These are phyloP conservation scores for Puntigrus tetrazona DNA, from an alignment of 2,113 vertebrate genomes.

Conservation along the genomic window DNA sequence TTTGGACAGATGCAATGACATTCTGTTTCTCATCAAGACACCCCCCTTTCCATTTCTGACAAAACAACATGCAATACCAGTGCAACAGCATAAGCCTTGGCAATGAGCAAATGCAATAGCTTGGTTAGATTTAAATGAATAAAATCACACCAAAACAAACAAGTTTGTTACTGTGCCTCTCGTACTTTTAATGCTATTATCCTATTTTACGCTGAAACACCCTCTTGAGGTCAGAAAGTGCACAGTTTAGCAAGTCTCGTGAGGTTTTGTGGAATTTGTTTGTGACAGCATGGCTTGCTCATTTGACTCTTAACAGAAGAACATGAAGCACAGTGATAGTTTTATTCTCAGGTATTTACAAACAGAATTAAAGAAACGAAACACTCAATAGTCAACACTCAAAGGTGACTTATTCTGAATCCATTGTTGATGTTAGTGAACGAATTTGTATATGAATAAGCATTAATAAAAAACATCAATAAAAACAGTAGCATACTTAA, in stretches of 20 bases:
- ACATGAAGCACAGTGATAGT: neutral
- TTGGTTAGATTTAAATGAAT: conserved; percentile 34
- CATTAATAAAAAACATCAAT: neutral
- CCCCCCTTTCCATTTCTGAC: neutral
- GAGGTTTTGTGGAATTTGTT: conserved; percentile 34
- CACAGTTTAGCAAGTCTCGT: neutral
- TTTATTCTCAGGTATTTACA: neutral
- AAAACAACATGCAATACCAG: conserved; percentile 48
- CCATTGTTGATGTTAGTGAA: neutral
- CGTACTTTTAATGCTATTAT: conserved; percentile 13
- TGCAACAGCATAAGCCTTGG: conserved; percentile 42
- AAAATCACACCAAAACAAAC: neutral
- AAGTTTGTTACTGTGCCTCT: neutral
- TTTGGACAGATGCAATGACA: conserved; percentile 25
- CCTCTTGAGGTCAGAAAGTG: neutral
- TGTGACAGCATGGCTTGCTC: neutral
- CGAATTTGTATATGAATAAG: neutral
- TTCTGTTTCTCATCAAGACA: neutral
- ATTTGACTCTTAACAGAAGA: neutral
- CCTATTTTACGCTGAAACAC: conserved; percentile 9
- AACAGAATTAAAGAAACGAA: neutral
- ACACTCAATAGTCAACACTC: no score
- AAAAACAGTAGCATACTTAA: no score
- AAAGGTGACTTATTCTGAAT: no score
- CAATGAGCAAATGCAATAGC: conserved; percentile 40